A percentile compares a stretch with the other conserved stretches of the same genome.
These are phyloP conservation scores for Rhinella marina DNA, from an alignment of 2,797 vertebrate genomes.

Conservation along the genomic window DNA sequence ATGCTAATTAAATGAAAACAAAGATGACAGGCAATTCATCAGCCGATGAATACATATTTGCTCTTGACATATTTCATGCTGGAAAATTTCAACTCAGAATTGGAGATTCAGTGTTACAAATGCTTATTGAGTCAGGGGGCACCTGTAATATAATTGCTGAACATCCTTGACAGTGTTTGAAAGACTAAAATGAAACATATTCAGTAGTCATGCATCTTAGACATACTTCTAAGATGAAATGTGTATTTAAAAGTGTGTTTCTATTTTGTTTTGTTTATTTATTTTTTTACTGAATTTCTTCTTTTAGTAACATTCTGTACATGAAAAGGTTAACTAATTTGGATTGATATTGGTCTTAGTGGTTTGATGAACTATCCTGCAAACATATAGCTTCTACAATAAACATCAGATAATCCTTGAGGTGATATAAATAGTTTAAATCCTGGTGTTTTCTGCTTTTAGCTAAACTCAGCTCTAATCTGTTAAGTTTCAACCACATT, in stretches of 20 bases:
- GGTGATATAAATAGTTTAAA: too few species aligned
- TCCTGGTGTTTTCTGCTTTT: too few species aligned
- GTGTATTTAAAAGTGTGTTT: conserved; percentile 36
- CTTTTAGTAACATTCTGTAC: background rate
- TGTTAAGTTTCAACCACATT: too few species aligned
- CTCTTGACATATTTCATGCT: conserved; percentile 55
- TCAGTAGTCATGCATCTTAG: conserved; percentile 45
- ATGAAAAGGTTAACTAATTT: background rate
- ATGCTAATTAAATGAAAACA: conserved; percentile 61
- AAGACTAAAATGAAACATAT: conserved; percentile 57
- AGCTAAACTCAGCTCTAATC: too few species aligned
- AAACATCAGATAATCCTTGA: background rate
- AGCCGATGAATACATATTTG: conserved; percentile 61
- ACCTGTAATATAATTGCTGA: conserved; percentile 60
- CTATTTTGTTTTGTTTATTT: background rate
- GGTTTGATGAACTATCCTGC: background rate
- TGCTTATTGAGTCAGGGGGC: conserved; percentile 56
- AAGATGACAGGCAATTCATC: conserved; percentile 60
- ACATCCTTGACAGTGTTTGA: conserved; percentile 57
- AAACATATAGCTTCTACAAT: background rate
- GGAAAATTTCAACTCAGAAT: conserved; percentile 43
- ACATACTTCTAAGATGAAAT: conserved; percentile 42
- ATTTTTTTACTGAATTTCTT: background rate
- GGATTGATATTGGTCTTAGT: too few species aligned
- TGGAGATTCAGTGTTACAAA: conserved; percentile 52